phyloP scores from a whole-genome alignment of 2,888 invertebrate genomes.

The Sinhomidia bicolor region DNA sequence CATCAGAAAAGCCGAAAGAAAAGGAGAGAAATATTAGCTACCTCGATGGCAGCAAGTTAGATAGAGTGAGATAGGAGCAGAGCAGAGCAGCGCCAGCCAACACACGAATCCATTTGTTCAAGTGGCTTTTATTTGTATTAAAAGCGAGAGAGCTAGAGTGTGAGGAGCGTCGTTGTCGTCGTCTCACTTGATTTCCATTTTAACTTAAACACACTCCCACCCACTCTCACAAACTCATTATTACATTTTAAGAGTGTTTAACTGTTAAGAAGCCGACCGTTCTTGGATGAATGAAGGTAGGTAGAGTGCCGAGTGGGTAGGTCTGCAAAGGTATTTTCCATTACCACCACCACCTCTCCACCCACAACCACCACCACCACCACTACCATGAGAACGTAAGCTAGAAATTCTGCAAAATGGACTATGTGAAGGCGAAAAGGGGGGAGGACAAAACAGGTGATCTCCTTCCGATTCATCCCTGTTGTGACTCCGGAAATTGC shows the following conservation, averaged over 20 bases:
- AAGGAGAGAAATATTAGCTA: neutral
- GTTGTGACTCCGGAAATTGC: slow-evolving; percentile 38
- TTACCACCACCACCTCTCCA: neutral
- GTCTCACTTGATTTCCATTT: slow-evolving; percentile 58
- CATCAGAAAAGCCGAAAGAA: neutral
- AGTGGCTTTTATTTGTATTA: slow-evolving; percentile 47
- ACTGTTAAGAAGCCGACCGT: neutral
- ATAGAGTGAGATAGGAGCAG: slow-evolving; percentile 4
- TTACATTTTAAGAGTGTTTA: slow-evolving; percentile 31
- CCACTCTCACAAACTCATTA: neutral
- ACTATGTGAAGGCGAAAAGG: neutral
- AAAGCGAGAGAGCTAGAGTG: neutral
- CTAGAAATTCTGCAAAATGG: neutral
- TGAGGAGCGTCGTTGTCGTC: no score
- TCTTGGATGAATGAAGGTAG: no score
- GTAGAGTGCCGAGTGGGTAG: no score
- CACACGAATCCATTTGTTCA: slow-evolving; percentile 59
- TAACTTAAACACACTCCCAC: slow-evolving; percentile 37
- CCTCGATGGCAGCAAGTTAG: neutral
- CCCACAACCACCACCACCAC: neutral
- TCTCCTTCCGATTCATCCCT: slow-evolving; percentile 19
- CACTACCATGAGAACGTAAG: neutral
- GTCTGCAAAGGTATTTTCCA: neutral
- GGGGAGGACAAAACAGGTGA: slow-evolving; percentile 1
- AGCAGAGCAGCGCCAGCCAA: slow-evolving; percentile 24